Base-by-base conservation (phyloP, 1,140 invertebrate species). In the Lordiphosa mommai region DNA sequence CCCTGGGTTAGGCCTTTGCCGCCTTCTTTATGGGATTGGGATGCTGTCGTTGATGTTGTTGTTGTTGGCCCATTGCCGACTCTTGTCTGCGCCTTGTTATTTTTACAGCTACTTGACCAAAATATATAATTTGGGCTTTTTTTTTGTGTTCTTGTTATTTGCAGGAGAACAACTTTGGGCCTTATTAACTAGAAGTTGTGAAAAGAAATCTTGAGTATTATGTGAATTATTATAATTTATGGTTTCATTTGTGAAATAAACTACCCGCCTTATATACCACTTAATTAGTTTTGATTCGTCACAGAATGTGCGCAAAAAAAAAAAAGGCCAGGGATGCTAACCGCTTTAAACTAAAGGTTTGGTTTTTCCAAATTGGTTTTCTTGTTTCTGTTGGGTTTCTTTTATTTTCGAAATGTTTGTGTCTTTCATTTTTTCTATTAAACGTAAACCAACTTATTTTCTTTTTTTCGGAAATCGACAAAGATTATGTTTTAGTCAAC, bases 1-100 rank as follows among this genome's bases (percentile, higher is more conserved):
- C 73, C 73, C 60, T 59, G 64, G 65, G 60, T 60, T 69, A 79
- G 74, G 73, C 69, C 61, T 80, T 56, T 50, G 40, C 40, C 20
- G 20, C 20, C 40, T 43, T 43, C 40, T 43, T 43, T 43, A 43
- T 43, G 40, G 6, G 40, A 27, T 43, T 43, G 17, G 61, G 46
- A 36, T 32, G n/a, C 10, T 23, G 51, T 43, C 17, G 38, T 44
- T 43, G 48, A 43, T 48, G 51, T 61, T 61, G 37, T 37, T 67
- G 38, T 55, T 67, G 53, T 17, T 57, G 32, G 20, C 20, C 43
- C 63, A 66, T 69, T 53, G 76, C 65, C 61, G 74, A 76, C 71
- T 76, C 66, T 74, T 74, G 74, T 79, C 74, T 80, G 70, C 76
- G 74, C 51, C 74, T 79, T 80, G 60, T 80, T 76, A 74, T 80